Conservation (phyloP, 2,113 vertebrate genomes). For the Kryptolebias marmoratus region DNA sequence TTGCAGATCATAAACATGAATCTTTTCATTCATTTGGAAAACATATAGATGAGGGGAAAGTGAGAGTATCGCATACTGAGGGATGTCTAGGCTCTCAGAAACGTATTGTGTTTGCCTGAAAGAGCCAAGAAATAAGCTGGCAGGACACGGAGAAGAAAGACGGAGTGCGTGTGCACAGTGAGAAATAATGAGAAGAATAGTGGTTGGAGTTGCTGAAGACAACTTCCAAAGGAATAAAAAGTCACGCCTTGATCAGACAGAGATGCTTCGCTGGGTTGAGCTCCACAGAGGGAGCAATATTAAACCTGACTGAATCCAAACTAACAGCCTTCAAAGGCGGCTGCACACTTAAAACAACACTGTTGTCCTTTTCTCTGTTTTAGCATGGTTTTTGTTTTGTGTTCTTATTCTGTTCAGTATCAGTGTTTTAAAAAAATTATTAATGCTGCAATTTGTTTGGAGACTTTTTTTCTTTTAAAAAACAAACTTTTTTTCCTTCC, state of each 20-base stretch:
- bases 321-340: conserved; percentile 50
- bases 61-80: not conserved
- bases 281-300: conserved; percentile 38
- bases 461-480: too few relatives aligned
- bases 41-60: not conserved
- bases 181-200: conserved; percentile 35
- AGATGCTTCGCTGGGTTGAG: conserved; percentile 26
- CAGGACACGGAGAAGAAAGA: not conserved
- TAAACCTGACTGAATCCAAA: conserved; percentile 63
- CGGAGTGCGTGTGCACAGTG: conserved; percentile 1
- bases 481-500: not conserved
- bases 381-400: not conserved
- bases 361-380: conserved; percentile 1
- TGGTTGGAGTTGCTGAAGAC: conserved; percentile 28
- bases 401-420: not conserved
- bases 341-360: conserved; percentile 31
- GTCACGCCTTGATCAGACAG: conserved; percentile 33
- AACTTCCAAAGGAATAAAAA: conserved; percentile 32
- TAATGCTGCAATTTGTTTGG: not conserved
- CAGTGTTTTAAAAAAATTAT: not conserved
- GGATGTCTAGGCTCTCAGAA: not conserved
- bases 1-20: not conserved
- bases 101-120: not conserved
- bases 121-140: conserved; percentile 2
- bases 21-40: not conserved